A percentile compares a stretch with the other conserved stretches of the same genome.
Evolutionary conservation across 2,797 vertebrate species (phyloP).

Genomic region (Odontamblyopus rebecca): DNA sequence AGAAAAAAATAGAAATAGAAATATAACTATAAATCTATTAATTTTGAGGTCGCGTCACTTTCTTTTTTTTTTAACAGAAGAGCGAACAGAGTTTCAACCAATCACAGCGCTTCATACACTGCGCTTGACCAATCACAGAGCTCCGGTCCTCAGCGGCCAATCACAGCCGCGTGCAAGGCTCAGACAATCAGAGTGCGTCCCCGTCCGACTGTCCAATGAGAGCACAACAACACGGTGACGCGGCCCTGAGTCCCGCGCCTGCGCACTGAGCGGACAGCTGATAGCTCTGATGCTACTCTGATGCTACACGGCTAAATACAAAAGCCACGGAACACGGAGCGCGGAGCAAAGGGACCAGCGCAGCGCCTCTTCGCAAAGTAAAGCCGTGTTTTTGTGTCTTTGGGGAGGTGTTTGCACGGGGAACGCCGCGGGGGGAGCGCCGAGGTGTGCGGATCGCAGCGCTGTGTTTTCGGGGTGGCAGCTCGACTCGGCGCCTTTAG

Average conservation of each 20-base stretch:
- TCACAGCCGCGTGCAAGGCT: background rate
- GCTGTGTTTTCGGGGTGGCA: constrained; percentile 54
- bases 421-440: background rate
- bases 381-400: constrained; percentile 46
- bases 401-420: constrained; percentile 9
- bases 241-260: constrained; percentile 74
- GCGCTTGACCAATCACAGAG: background rate
- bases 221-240: constrained; percentile 80
- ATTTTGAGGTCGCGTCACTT: too few species aligned
- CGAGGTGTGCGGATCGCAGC: constrained; percentile 8
- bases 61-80: background rate
- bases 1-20: too few species aligned
- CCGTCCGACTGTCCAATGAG: constrained; percentile 42
- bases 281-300: constrained; percentile 89
- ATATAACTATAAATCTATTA: too few species aligned
- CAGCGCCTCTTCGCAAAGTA: constrained; percentile 71
- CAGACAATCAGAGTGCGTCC: background rate
- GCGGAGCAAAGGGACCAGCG: constrained; percentile 77
- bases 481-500: constrained; percentile 89
- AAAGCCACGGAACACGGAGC: constrained; percentile 82
- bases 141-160: background rate
- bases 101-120: background rate
- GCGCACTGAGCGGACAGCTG: constrained; percentile 77
- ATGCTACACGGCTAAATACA: constrained; percentile 80
- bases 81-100: background rate